Percentiles rank a stretch among this genome's conserved stretches.
phyloP scores from a whole-genome alignment of 2,888 invertebrate genomes.

The Oxycera nigricornis region DNA sequence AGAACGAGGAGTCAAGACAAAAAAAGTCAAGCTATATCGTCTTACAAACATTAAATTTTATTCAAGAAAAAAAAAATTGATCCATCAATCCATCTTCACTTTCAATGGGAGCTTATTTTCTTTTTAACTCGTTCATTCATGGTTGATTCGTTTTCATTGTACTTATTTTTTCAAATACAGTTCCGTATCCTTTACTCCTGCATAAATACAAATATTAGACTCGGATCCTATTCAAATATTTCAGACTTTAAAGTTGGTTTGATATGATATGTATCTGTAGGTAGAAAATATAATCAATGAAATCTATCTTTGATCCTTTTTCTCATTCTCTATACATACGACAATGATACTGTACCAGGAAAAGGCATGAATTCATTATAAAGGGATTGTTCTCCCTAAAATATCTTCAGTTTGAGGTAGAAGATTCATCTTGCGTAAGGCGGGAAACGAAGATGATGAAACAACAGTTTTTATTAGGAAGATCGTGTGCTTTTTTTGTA shows the following conservation, averaged over 20 bases:
- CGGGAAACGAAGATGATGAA: background rate
- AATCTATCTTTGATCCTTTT: background rate
- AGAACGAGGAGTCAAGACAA: background rate
- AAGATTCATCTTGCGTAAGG: background rate
- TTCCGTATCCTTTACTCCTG: background rate
- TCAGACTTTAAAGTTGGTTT: conserved; percentile 14
- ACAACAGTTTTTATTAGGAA: background rate
- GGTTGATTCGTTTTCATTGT: background rate
- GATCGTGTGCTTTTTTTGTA: background rate
- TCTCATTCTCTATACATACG: background rate
- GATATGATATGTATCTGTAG: conserved; percentile 5
- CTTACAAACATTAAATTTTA: conserved; percentile 12
- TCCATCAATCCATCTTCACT: conserved; percentile 35
- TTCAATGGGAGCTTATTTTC: conserved; percentile 35
- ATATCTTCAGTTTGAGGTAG: no score
- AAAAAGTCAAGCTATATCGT: conserved; percentile 15
- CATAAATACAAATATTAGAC: no score
- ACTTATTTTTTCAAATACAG: background rate
- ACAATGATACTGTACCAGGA: background rate
- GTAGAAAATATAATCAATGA: conserved; percentile 8
- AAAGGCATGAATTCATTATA: no score
- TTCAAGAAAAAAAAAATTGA: conserved; percentile 19
- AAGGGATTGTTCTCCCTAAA: no score
- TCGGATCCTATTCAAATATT: conserved; percentile 20
- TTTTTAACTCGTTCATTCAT: conserved; percentile 7